Evolutionary conservation across 2,888 invertebrate genomes (phyloP).

Genomic region (Caenorhabditis sp.): DNA sequence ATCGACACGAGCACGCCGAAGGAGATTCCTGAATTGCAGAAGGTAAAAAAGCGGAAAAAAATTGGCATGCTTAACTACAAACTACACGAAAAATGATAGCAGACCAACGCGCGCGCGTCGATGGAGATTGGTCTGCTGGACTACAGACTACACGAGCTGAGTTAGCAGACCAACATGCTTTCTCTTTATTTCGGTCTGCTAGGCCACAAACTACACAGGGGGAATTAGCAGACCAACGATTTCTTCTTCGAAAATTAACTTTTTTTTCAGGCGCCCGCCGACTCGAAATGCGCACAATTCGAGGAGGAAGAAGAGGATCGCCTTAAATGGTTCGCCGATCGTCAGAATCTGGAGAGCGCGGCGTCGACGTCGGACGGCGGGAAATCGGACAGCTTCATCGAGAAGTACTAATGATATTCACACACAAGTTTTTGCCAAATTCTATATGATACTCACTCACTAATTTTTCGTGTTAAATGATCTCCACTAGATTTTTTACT

Average conservation of each 20-base stretch:
- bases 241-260: not conserved
- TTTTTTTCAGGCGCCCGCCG: constrained; percentile 4
- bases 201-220: not conserved
- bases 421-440: too few species aligned
- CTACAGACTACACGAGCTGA: not conserved
- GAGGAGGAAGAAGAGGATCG: constrained; percentile 42
- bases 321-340: constrained; percentile 29
- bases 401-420: constrained; percentile 31
- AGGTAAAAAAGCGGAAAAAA: constrained; percentile 1
- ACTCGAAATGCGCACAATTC: constrained; percentile 5
- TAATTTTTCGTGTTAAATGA: too few species aligned
- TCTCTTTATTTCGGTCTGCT: not conserved
- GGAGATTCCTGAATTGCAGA: constrained; percentile 1
- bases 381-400: constrained; percentile 13
- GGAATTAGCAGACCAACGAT: not conserved
- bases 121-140: not conserved
- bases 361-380: constrained; percentile 2
- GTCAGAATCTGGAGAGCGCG: constrained; percentile 4
- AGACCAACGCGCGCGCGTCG: not conserved
- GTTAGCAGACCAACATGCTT: not conserved
- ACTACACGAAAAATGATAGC: not conserved
- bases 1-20: constrained; percentile 43
- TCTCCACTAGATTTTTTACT: too few species aligned
- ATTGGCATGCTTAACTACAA: not conserved
- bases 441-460: too few species aligned